Base-by-base conservation (phyloP, 2,888 invertebrate genomes). In the Platycnemis pennipes region DNA sequence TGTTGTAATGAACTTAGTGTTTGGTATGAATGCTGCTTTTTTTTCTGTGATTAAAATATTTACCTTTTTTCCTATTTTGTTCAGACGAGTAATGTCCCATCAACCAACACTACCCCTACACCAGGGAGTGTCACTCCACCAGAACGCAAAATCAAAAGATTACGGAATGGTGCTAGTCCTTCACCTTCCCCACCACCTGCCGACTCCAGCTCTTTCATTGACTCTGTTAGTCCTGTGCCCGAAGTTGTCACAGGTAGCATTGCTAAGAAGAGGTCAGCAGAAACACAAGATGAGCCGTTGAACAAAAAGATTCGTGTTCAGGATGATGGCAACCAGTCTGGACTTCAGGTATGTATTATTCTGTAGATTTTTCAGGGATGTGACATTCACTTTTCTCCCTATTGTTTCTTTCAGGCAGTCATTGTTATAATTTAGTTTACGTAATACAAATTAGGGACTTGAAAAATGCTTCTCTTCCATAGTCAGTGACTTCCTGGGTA, bases 191-290 rank as follows among this genome's bases (percentile, higher is more conserved):
- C 91, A 3, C 91, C 91, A n/a, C 91, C 91, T 4, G 44, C 44
- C 7, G 91, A 91, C n/a, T n/a, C 31, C 44, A 37, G 11, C 13
- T 26, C 91, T 7, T 46, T 45, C 16, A 37, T n/a, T 63, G n/a
- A 8, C 5, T 46, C 77, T 77, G 45, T 42, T 94, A 94, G 87
- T 94, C 46, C 45, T 94, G 94, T 44, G 86, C 94, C 56, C 63
- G 94, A 95, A 87, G 53, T 53, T 45, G 31, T 56, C 13, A 94
- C 94, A 63, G 42, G 94, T 2, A 94, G 94, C 2, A 95, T 95
- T 0, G 95, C 95, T 37, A 96, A 95, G 69, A 95, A 95, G 63
- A 95, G 95, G 13, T 94, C 94, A 31, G 95, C 95, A n/a, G 95
- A 95, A n/a, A 94, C 94, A 7, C 56, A 95, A 19, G 94, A 94